Evolutionary conservation across 2,113 vertebrate species (phyloP).

Genomic region (Furnarius figulus): DNA sequence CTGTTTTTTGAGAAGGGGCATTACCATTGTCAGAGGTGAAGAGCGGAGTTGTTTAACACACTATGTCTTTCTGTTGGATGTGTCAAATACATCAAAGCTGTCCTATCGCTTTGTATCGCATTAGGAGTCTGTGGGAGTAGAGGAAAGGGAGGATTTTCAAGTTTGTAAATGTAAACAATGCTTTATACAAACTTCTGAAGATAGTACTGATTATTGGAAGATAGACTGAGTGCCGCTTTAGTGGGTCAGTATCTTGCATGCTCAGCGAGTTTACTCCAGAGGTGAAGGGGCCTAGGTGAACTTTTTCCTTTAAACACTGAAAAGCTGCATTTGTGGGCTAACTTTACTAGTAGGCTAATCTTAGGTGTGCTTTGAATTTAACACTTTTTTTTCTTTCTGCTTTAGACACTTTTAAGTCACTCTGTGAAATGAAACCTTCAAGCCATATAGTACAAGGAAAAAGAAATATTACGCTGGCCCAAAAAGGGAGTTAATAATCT

Average conservation of each 20-base stretch:
- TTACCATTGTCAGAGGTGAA: not conserved
- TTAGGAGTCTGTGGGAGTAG: slow-evolving; percentile 34
- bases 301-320: not conserved
- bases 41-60: not conserved
- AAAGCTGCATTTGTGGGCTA: not conserved
- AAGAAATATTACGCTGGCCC: not conserved
- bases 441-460: not conserved
- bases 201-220: slow-evolving; percentile 17
- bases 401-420: not conserved
- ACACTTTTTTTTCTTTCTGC: not conserved
- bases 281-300: not conserved
- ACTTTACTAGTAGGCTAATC: not conserved
- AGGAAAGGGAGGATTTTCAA: slow-evolving; percentile 54
- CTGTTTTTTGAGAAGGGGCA: not conserved
- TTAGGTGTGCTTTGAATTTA: not conserved
- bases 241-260: not conserved
- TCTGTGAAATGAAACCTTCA: not conserved
- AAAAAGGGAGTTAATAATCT: not conserved
- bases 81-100: slow-evolving; percentile 24
- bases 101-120: not conserved
- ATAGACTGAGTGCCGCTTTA: not conserved
- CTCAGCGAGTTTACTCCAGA: not conserved
- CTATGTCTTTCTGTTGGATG: not conserved
- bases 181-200: slow-evolving; percentile 16
- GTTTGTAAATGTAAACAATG: slow-evolving; percentile 44